Evolutionary conservation across 2,888 invertebrate species (phyloP), one percentile per base, ranked within the genome.

Genomic region (Acronicta aceris): DNA sequence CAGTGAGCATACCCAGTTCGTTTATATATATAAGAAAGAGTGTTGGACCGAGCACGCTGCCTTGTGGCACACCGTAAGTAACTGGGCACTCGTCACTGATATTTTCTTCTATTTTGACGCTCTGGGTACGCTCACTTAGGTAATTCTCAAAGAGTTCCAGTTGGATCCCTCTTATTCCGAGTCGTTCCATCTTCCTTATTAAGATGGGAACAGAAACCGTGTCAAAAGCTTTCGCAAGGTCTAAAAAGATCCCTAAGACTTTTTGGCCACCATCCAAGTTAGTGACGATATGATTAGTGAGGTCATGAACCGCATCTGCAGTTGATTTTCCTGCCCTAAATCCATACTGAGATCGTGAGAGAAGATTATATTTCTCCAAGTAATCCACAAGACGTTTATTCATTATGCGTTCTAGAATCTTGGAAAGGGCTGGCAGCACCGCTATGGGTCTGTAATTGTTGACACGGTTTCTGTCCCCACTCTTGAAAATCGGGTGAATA

Each of bases 141-240:
- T 46, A 46, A 9, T 46, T n/a, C n/a, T 27, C 13, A 30, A 46
- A 46, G 3, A 46, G 5, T 9, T 30, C n/a, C 1, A 48, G 16
- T 15, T 33, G 47, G 16, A 13, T 36, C 5, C 47, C 47, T 48
- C 47, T 48, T 9, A 48, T 30, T 33, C 47, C 47, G 6, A 30
- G 10, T 6, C 10, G 8, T 17, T 48, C 47, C 15, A 48, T 15
- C 10, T 17, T 33, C 6, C 10, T 1, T 6, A 36, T 36, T 5
- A 48, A 16, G 36, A 48, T 48, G 30, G 47, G 47, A 12, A 48
- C 47, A 48, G 36, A 48, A 8, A 46, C 46, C 25, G 46, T 46
- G 27, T 46, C 46, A 46, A 46, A 46, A 0, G 48, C 36, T 8
- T 36, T 38, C 4, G 36, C 36, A 36, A 36, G 12, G 5, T 36